Base-by-base conservation (phyloP, 2,797 vertebrate genomes). In the Scolopax bukidnonensis region DNA sequence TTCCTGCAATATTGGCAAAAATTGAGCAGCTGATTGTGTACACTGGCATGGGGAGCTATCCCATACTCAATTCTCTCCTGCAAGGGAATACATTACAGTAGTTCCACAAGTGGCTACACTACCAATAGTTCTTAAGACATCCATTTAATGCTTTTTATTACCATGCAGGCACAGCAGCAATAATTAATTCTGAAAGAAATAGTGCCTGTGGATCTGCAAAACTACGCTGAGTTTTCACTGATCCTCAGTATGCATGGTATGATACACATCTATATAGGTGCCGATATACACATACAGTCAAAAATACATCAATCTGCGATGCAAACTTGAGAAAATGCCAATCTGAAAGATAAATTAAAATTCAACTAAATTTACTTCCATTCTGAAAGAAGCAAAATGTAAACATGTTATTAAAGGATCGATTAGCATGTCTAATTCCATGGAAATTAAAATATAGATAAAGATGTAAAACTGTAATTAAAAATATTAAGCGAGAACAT, bases 371-470 rank as follows among this genome's bases (percentile, higher is more conserved):
- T 84, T 84, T 95, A 93, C n/a, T 86, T 40, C 80, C 36, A 61
- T 63, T 59, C 67, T 43, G 43, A 88, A 88, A 87, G 67, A 64
- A 82, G 47, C 28, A 92, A 94, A 93, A 86, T 63, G 73, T 88
- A 96, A 95, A 94, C 65, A 69, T 86, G 57, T 69, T 76, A 94
- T 95, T 94, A 93, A 90, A 84, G 54, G 47, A 69, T 48, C 28
- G 63, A 89, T 51, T 93, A 94, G 47, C 83, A 84, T 79, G 67
- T 65, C 90, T 89, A 93, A 97, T 90, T 93, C 74, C 43, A 90
- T 75, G 53, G 53, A 93, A 94, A 95, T 85, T 59, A 88, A 50
- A 90, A 81, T 68, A 90, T 40, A 90, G 84, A 84, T 75, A 61
- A 94, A 96, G 90, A 75, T 50, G 54, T 81, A 79, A 84, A 95